Evolutionary conservation across 2,888 invertebrate genomes (phyloP).

Genomic region (Hofmannophila pseudospretella): DNA sequence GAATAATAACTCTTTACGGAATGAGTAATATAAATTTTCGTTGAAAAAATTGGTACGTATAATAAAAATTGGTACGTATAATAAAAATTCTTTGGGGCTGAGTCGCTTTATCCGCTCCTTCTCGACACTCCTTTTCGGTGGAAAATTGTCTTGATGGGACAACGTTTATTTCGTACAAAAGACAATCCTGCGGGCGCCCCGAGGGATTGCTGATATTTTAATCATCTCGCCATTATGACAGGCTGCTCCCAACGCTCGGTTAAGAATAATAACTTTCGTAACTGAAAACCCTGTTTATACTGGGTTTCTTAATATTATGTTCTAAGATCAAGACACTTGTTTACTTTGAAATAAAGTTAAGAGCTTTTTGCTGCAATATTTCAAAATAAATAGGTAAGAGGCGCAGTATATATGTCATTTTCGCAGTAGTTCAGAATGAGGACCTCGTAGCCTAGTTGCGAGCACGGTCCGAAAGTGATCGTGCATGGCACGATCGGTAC

Average conservation of each 20-base stretch:
- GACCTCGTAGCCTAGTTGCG: no score
- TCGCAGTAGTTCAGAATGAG: no score
- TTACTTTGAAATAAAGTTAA: no score
- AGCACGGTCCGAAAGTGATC: no score
- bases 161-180: constrained; percentile 37
- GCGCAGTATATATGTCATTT: no score
- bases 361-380: no score
- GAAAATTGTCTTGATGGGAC: constrained; percentile 39
- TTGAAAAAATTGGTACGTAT: constrained; percentile 27
- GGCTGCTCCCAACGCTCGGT: constrained; percentile 23
- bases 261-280: constrained; percentile 30
- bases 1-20: constrained; percentile 36
- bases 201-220: constrained; percentile 42
- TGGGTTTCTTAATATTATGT: constrained; percentile 4
- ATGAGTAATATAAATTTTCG: constrained; percentile 33
- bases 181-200: constrained; percentile 26
- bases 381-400: no score
- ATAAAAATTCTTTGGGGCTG: constrained; percentile 29
- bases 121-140: constrained; percentile 29
- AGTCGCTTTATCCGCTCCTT: constrained; percentile 11
- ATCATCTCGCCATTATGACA: constrained; percentile 40
- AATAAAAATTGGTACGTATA: constrained; percentile 33
- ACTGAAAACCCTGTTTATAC: constrained; percentile 20
- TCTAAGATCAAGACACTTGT: not conserved
- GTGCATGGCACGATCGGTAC: no score